Evolutionary conservation across 2,888 invertebrate species (phyloP).

Genomic region (Amblyjoppa proteus): DNA sequence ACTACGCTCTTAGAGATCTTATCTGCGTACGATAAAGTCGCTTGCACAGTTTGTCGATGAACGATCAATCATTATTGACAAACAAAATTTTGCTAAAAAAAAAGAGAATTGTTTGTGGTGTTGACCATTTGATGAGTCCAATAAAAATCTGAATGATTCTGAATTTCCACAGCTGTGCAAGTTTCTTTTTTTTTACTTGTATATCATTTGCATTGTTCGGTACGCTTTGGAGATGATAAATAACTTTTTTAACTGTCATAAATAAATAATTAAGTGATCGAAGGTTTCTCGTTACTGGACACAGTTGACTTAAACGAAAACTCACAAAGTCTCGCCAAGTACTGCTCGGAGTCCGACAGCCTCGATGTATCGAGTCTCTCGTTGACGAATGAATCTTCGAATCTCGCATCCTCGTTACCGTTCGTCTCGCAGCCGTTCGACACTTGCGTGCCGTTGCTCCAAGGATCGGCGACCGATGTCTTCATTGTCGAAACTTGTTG

Average conservation of each 20-base stretch:
- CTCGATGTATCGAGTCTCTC: conserved; percentile 67
- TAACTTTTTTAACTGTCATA: neutral
- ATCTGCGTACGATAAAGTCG: conserved; percentile 1
- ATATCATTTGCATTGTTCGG: neutral
- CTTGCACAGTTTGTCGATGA: neutral
- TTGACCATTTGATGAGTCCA: neutral
- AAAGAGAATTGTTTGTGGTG: neutral
- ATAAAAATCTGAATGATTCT: neutral
- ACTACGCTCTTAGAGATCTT: neutral
- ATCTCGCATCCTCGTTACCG: conserved; percentile 64
- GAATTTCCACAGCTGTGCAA: neutral
- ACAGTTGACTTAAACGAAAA: conserved; percentile 22
- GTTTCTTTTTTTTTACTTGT: neutral
- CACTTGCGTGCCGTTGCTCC: conserved; percentile 68
- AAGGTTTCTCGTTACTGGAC: neutral
- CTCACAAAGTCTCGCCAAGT: conserved; percentile 89
- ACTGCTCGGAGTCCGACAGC: conserved; percentile 89
- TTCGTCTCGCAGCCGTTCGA: conserved; percentile 43
- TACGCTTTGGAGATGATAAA: neutral
- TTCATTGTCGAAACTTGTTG: conserved; percentile 74
- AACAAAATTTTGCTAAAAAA: neutral
- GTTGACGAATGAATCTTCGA: conserved; percentile 79
- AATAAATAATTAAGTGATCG: neutral
- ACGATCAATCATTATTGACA: neutral
- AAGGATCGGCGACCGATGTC: conserved; percentile 78